Evolutionary conservation across 2,797 vertebrate genomes (phyloP).

Genomic region (Hipposideros larvatus): DNA sequence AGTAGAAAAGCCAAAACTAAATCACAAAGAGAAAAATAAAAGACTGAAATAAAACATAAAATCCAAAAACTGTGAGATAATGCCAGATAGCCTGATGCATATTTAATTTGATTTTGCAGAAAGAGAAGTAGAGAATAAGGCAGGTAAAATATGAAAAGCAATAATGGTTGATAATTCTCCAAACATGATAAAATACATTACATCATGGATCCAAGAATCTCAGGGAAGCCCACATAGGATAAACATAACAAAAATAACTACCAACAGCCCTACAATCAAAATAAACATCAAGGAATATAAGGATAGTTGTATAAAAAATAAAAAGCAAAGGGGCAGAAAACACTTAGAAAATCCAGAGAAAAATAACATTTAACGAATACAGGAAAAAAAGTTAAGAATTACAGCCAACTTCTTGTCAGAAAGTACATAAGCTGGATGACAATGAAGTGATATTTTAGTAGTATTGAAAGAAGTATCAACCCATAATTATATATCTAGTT

Average conservation of each 20-base stretch:
- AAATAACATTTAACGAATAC: not conserved
- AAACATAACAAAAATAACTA: not conserved
- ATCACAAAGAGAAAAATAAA: not conserved
- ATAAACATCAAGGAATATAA: not conserved
- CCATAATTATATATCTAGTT: not conserved
- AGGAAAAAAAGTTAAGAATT: not conserved
- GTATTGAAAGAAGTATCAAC: not conserved
- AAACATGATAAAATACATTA: not conserved
- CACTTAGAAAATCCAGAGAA: not conserved
- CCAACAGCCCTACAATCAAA: not conserved
- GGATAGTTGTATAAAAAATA: not conserved
- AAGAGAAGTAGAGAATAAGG: not conserved
- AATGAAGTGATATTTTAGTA: not conserved
- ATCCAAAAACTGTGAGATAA: not conserved
- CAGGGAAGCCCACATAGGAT: not conserved
- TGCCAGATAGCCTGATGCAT: not conserved
- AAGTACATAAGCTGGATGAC: not conserved
- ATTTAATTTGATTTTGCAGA: not conserved
- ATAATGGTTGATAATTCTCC: not conserved
- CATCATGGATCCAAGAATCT: not conserved
- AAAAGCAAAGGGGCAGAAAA: not conserved
- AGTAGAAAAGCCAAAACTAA: not conserved
- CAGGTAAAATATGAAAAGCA: not conserved
- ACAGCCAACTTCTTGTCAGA: not conserved
- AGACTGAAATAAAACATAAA: not conserved